Base-by-base conservation (phyloP, 2,113 vertebrate genomes). In the Alectura lathami region DNA sequence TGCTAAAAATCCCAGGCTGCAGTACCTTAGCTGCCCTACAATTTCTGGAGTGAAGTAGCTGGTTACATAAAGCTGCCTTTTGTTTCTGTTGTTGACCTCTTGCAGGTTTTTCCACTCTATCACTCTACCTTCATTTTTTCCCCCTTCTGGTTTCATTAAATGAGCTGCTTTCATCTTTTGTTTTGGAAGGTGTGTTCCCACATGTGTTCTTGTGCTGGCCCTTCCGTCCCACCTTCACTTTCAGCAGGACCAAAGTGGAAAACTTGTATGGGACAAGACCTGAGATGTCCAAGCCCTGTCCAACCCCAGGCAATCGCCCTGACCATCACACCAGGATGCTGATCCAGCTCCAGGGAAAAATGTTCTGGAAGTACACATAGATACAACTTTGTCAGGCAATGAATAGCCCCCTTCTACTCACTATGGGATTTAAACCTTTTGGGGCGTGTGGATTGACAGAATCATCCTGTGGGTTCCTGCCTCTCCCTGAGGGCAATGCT, bases 31-130 rank as follows among this genome's bases (percentile, higher is more conserved):
- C 59, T 23, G 57, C 84, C 54, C 74, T 76, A 77, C 40, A 26
- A 48, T 96, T 95, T 96, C 42, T 80, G 62, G 47, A 88, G 47
- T 69, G 64, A 90, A 68, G 51, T 20, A 86, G n/a, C 34, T 60
- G 30, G 36, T 47, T 78, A 72, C 26, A 97, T 92, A 96, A 97
- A 96, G 96, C 26, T 36, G 51, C 34, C 82, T 78, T 97, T 97
- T 97, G 95, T 96, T 96, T 91, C 74, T 75, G 88, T 86, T 88
- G 76, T 92, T 96, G 89, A 80, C 73, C 56, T 94, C 93, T 81
- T 94, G 59, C 86, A 87, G 66, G 34, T 70, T 96, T 97, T 96
- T 86, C 93, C 62, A 48, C 73, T 92, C 62, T 77, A 59, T 92
- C 62, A 48, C 73, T 92, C 62, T 77, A 59, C 56, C 59, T 84